Evolutionary conservation across 2,888 invertebrate genomes (phyloP), one percentile per base, ranked within the genome.

Genomic region (Meta bourneti): DNA sequence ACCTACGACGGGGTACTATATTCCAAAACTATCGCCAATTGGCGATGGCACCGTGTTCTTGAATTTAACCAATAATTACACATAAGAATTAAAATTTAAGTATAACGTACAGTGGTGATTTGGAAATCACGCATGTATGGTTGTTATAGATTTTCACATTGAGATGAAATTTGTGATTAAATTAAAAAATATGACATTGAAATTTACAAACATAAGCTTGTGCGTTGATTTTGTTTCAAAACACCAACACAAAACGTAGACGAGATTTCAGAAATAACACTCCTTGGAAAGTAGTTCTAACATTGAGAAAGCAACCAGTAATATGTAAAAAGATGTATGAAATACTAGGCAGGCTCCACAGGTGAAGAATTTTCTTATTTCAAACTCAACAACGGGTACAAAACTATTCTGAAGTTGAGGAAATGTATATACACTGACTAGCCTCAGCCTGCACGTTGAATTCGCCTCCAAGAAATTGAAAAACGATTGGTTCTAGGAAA

Each of bases 371-470:
- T 70, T 72, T 82, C 52, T 5, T 77, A 51, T 61, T 61, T 16
- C 79, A 61, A 79, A 61, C 72, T 71, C 13, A 86, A 70, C 70
- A 20, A 86, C 61, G 51, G 70, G 51, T 86, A 78, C 77, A 86
- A 86, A 86, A 86, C 78, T 86, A 86, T 86, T 78, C 70, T 20
- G 86, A 78, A 78, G 13, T 86, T 78, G 86, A 78, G 70, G 54
- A 85, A 70, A 70, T 51, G 71, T 20, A 52, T 82, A 16, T 61
- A 61, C 61, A 61, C 61, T 8, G 61, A 61, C 61, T 61, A 61
- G 61, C 8, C 61, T 16, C 13, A 61, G 11, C 11, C 61, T 9
- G 61, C 61, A 9, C 11, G 11, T 16, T 16, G 7, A 16, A 9
- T 61, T 16, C 61, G 61, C 11, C 11, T 61, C 61, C 61, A 61